Conservation (phyloP, 2,113 vertebrate species). For the Anarrhichthys ocellatus region DNA sequence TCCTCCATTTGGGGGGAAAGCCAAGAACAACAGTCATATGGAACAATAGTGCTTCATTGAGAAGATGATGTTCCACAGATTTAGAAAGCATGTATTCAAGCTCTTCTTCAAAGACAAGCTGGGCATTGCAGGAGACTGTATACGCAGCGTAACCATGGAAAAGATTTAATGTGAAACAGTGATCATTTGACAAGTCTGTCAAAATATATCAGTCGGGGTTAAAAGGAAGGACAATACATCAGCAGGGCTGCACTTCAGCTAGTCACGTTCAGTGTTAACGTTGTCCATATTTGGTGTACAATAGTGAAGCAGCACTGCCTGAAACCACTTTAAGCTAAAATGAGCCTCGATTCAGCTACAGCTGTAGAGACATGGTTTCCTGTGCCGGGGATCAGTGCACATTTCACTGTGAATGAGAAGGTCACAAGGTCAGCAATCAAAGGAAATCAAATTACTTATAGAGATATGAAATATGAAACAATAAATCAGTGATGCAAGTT, state of each 20-base stretch:
- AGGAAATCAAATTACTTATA: constrained; percentile 4
- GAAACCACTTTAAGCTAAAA: constrained; percentile 48
- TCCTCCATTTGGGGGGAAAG: background rate
- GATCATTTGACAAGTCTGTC: constrained; percentile 39
- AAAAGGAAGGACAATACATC: constrained; percentile 16
- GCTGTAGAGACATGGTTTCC: constrained; percentile 40
- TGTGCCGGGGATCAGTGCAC: constrained; percentile 17
- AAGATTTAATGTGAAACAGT: constrained; percentile 39
- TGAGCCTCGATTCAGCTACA: constrained; percentile 25
- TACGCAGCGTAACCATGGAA: background rate
- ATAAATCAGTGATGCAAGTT: background rate
- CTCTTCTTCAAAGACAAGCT: background rate
- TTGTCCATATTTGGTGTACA: constrained; percentile 67
- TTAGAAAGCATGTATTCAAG: background rate
- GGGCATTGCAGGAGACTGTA: background rate
- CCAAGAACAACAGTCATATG: constrained; percentile 21
- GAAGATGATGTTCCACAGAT: background rate
- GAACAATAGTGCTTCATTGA: background rate
- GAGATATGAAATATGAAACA: constrained; percentile 23
- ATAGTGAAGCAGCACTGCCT: constrained; percentile 32
- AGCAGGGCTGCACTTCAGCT: constrained; percentile 2
- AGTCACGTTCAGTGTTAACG: constrained; percentile 20
- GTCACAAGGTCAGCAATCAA: constrained; percentile 38
- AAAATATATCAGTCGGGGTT: constrained; percentile 40
- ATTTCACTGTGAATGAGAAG: constrained; percentile 43